Evolutionary conservation across 2,113 vertebrate species (phyloP), one percentile per base, ranked within the genome.

Genomic region (Acrocephalus arundinaceus): DNA sequence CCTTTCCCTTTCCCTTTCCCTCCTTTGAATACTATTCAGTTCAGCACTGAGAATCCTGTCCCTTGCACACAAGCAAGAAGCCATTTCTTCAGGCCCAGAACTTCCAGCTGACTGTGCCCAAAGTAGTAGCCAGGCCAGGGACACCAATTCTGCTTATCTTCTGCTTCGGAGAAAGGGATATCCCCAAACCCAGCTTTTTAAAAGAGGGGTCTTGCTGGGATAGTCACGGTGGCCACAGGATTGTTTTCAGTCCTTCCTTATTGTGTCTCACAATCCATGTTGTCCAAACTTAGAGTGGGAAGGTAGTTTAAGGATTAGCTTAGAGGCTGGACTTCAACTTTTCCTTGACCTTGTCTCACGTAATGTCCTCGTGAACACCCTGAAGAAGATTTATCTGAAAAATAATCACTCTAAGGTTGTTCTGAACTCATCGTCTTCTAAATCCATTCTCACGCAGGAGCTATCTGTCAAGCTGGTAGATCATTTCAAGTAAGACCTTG

Each of bases 341-440:
- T 59, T 77, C 27, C 4, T n/a, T 55, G 51, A 63, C 62, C 25
- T 59, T 91, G 37, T 62, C 63, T 76, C 37, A 70, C 3, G 2
- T 19, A 22, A 71, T 58, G 7, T 57, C 23, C 30, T 91, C 0
- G 0, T 67, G 39, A 85, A 43, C 15, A 51, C 6, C 13, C 17
- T 8, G 8, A 71, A 76, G 18, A 86, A 87, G 13, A 65, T 59
- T 61, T 65, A 33, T 48, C 14, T 57, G 19, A 62, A 73, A 89
- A 54, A 27, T 39, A 68, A 70, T 61, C 25, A 31, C 12, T 48
- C 11, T 30, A 61, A 80, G 4, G 13, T 46, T 55, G 13, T 62
- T 67, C 33, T 43, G 71, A 90, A 54, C 20, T 59, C 28, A 15
- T 3, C 7, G 25, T 63, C 6, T 67, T 91, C 76, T 62, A 43